These are phyloP conservation scores for Masticophis lateralis DNA, from an alignment of 2,797 vertebrate genomes.

Conservation along the genomic window DNA sequence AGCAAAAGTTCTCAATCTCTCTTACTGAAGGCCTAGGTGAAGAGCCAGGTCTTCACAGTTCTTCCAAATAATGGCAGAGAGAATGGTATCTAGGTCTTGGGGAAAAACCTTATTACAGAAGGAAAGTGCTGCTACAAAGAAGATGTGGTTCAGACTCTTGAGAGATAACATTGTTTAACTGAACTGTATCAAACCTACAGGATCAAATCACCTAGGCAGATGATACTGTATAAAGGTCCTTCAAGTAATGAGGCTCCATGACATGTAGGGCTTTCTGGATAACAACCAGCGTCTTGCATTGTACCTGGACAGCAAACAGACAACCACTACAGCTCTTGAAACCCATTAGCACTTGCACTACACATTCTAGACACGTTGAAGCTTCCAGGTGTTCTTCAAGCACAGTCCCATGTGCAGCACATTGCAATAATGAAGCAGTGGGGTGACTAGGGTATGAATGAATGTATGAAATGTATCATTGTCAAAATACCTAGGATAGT, in stretches of 20 bases:
- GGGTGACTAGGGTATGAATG: background rate
- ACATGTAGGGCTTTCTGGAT: background rate
- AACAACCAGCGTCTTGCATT: background rate
- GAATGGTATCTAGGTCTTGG: background rate
- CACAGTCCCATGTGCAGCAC: background rate
- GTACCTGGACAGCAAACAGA: background rate
- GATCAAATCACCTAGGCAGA: background rate
- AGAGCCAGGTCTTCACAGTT: background rate
- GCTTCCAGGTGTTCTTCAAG: background rate
- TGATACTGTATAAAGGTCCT: background rate
- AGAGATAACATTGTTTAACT: background rate
- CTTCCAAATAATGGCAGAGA: background rate
- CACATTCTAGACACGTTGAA: background rate
- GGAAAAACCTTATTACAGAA: background rate
- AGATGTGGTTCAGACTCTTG: background rate
- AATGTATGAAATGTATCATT: background rate
- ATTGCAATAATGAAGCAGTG: background rate
- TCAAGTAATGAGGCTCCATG: background rate
- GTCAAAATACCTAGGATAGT: background rate
- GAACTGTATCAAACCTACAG: background rate
- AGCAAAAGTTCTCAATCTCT: background rate
- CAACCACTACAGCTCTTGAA: background rate
- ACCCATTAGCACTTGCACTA: background rate
- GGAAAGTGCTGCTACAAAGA: background rate
- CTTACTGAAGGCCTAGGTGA: background rate